These are phyloP conservation scores for Pholis gunnellus DNA, from an alignment of 2,113 vertebrate genomes.

Conservation along the genomic window DNA sequence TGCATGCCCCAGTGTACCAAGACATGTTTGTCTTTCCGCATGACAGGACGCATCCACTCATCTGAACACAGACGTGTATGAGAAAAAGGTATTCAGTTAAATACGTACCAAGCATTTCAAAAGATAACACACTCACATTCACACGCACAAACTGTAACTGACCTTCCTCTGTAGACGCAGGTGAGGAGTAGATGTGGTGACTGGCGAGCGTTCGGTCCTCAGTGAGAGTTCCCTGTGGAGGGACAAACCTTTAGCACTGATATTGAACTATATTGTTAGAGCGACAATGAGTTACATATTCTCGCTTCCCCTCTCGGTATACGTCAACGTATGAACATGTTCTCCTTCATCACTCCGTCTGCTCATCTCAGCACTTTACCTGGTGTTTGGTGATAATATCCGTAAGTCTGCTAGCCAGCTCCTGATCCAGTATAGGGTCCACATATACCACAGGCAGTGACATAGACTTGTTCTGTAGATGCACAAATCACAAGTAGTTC, in stretches of 20 bases:
- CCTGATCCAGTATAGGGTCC: constrained; percentile 90
- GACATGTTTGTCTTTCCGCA: constrained; percentile 92
- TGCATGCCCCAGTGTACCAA: constrained; percentile 96
- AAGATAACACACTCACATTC: not conserved
- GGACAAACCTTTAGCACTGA: constrained; percentile 23
- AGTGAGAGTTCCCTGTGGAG: constrained; percentile 89
- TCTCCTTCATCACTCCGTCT: not conserved
- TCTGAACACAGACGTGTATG: constrained; percentile 80
- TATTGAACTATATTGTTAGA: not conserved
- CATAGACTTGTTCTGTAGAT: constrained; percentile 91
- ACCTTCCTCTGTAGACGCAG: constrained; percentile 91
- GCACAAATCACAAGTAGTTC: constrained; percentile 1
- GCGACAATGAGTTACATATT: not conserved
- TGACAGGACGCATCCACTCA: constrained; percentile 95
- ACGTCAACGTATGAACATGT: not conserved
- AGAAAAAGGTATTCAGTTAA: not conserved
- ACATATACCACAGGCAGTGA: constrained; percentile 93
- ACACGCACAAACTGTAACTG: constrained; percentile 29
- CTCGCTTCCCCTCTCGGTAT: not conserved
- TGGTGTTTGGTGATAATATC: constrained; percentile 93
- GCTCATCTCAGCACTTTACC: constrained; percentile 77
- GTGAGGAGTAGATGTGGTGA: constrained; percentile 90
- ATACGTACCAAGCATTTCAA: not conserved
- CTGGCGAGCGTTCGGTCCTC: constrained; percentile 92
- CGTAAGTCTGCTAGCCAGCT: constrained; percentile 90